Base-by-base conservation (phyloP, 2,888 invertebrate species). In the Spatulosminthurus flaviceps region DNA sequence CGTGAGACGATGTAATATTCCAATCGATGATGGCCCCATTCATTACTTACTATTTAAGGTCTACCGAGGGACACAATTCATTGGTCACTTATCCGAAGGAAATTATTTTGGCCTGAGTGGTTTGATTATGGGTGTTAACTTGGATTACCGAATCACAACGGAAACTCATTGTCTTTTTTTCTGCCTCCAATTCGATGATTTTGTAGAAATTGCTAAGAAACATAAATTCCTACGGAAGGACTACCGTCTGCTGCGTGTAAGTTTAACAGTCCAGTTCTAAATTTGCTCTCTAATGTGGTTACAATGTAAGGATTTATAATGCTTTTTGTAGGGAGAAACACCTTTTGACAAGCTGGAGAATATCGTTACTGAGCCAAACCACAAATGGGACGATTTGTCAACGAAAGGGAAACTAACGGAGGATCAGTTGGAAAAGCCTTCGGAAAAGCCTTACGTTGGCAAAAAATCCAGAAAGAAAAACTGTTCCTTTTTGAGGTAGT, bases 101-200 rank as follows among this genome's bases (percentile, higher is more conserved):
- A 79, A 83, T 26, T 85, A 83, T 69, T 84, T 85, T 81, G 85
- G 85, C 0, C 51, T 84, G 16, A 77, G 74, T 41, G 85, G 85
- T 16, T 79, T 85, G 1, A 69, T 84, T 5, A 71, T 72, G 26
- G 83, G 84, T 1, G 66, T 73, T 0, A 84, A 84, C 72, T 77
- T 79, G 26, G 41, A 81, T 11, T 83, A 70, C 70, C 67, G 79
- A 42, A 81, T 84, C 29, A 61, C 64, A 9, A 83, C 84, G 11
- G 43, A 83, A 16, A 84, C 84, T 0, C 80, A 84, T 66, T 84
- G 84, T 24, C 81, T 82, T 16, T 71, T 85, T 16, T 83, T 83
- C 26, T 84, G 83, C 67, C 75, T 85, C 11, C 71, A 77, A 16
- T 80, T 79, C 51, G 81, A 80, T 22, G 82, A 77, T 43, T 83